Evolutionary conservation across 2,888 invertebrate genomes (phyloP), one percentile per base, ranked within the genome.

Genomic region (Ophion costatus): DNA sequence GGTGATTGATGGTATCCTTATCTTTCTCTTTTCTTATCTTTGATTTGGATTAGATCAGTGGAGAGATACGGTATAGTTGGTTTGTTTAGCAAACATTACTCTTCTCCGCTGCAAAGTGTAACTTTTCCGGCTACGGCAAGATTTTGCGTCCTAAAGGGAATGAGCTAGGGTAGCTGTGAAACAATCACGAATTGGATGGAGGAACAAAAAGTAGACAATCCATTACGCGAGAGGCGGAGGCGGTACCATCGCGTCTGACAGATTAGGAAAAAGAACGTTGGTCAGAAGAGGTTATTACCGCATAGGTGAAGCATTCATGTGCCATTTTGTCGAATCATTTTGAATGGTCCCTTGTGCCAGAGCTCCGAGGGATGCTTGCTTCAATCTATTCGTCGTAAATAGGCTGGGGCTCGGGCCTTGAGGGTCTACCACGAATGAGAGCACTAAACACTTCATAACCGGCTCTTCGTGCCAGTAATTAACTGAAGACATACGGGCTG

Each of bases 31-130:
- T 14, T 67, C 45, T 42, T 51, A 17, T 51, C 17, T 17, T 3
- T 51, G 14, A 51, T 51, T 51, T 17, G 51, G 14, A 4, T 29
- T 22, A 63, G 63, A 63, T 69, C 24, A 74, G 24, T 17, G 51
- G 17, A 75, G 69, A 45, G n/a, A 22, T 42, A 38, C 33, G 20
- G 11, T 51, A 45, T 20, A n/a, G 11, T 33, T 24, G 45, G 51
- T 20, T 71, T 80, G 76, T 79, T 59, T 66, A 38, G 57, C 29
- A 57, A 70, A 80, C 70, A 70, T 75, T n/a, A 29, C 33, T 71
- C 57, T 57, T 57, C 33, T 20, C 57, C 45, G 61, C 33, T 73
- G 38, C 33, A 33, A 61, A 42, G 57, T 22, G 24, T n/a, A 29
- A 66, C 29, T 80, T 77, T 78, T 66, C 2, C 20, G 76, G 75